Evolutionary conservation across 2,888 invertebrate genomes (phyloP).

Genomic region (Neoitamus cyanurus): DNA sequence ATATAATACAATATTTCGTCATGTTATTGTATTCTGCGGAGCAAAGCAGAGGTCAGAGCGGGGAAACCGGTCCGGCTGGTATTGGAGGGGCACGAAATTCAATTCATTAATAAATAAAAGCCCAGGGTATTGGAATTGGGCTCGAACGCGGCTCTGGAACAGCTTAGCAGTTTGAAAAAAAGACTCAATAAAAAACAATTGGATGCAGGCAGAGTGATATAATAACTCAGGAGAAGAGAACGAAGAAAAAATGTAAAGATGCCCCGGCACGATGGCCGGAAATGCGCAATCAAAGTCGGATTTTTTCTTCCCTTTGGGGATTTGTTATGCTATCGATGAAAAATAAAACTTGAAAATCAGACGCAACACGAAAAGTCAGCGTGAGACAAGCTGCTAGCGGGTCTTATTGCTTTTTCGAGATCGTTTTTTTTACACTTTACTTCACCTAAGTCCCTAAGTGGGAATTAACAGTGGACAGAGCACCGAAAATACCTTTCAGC

Average conservation of each 20-base stretch:
- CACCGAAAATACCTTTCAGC: not conserved
- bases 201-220: constrained; percentile 34
- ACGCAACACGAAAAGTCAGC: not conserved
- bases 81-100: constrained; percentile 5
- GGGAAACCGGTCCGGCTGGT: constrained; percentile 19
- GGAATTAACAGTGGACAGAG: not conserved
- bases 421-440: not conserved
- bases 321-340: not conserved
- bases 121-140: constrained; percentile 13
- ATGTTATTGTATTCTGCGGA: constrained; percentile 13
- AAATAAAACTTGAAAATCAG: not conserved
- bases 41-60: not conserved
- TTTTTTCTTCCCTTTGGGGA: not conserved
- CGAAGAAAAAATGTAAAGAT: constrained; percentile 9
- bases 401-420: not conserved
- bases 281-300: constrained; percentile 43
- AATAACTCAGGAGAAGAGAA: constrained; percentile 10
- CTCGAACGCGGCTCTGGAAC: not conserved
- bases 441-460: no score
- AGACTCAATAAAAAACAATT: not conserved
- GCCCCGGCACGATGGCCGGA: constrained; percentile 30
- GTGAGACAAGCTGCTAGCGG: not conserved
- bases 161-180: not conserved
- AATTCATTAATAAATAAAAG: constrained; percentile 43
- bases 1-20: constrained; percentile 30